Conservation (phyloP, 2,113 vertebrate species). For the Sula dactylatra region DNA sequence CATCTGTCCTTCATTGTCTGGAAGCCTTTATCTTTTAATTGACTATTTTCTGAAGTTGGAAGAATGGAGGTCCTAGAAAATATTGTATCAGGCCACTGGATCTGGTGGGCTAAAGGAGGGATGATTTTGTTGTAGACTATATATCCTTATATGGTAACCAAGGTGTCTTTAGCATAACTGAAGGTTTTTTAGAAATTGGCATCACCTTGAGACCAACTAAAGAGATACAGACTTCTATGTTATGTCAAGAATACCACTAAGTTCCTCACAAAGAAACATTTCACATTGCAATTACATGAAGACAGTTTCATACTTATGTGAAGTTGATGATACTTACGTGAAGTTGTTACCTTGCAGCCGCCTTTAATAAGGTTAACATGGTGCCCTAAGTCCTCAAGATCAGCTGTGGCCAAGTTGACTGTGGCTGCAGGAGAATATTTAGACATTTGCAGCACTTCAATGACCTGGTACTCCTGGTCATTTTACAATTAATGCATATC, state of each 20-base stretch:
- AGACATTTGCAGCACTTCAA: neutral
- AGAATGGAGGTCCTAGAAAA: neutral
- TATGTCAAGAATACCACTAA: neutral
- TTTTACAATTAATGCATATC: neutral
- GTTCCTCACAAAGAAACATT: neutral
- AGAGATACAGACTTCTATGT: neutral
- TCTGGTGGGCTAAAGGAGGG: neutral
- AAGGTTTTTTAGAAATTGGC: neutral
- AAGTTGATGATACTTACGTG: too few relatives aligned
- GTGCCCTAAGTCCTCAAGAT: neutral
- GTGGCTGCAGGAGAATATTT: neutral
- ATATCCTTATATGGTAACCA: neutral
- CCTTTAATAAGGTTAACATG: neutral
- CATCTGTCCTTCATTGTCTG: neutral
- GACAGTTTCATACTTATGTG: too few relatives aligned
- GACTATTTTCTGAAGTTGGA: neutral
- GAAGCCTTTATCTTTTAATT: neutral
- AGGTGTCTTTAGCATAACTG: neutral
- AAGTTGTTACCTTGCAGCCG: neutral
- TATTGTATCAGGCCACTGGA: neutral
- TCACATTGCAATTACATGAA: fast-evolving
- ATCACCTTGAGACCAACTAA: neutral
- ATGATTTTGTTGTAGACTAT: neutral
- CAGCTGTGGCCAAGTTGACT: neutral
- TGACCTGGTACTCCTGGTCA: neutral